Base-by-base conservation (phyloP, 2,113 vertebrate genomes). In the Morphnarchus princeps region DNA sequence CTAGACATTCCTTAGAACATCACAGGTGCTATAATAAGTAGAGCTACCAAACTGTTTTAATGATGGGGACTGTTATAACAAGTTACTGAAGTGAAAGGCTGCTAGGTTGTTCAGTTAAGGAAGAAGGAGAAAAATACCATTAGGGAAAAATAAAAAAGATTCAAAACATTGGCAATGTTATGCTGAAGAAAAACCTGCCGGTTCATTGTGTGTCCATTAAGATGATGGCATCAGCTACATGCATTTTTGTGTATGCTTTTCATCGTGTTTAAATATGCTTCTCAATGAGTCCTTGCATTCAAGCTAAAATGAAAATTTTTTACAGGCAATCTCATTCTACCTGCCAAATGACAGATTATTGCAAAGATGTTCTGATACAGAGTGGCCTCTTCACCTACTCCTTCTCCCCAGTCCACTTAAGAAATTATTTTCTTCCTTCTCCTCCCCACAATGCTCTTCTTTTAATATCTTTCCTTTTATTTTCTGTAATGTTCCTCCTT, bases 371-470 rank as follows among this genome's bases (percentile, higher is more conserved):
- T 82, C 87, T 89, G 71, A 90, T 76, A 81, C 19, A 93, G 20
- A 71, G 82, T 82, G 79, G 57, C 71, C 84, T 94, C 34, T 88
- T 96, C 96, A 89, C 89, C 89, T 94, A 66, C 26, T 12, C 24
- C 49, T 94, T 91, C 81, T 76, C 66, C 74, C 26, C 67, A 80
- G 58, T 42, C 70, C 92, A 96, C 90, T 97, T 96, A 96, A 95
- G 95, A 96, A 96, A 97, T 97, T 94, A 92, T 72, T 78, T 94
- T 86, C 40, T 47, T 82, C 65, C 42, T 66, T 87, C 40, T 89
- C 42, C 36, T 91, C 66, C 66, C 62, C 21, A 87, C 50, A 91
- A 59, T 93, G 87, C 14, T 90, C 72, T 87, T 89, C 82, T 87
- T 95, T 96, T 96, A 95, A 82, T 96, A 87, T 34, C 50, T 67